Percentiles rank a stretch among this genome's conserved stretches.
Conservation (phyloP, 2,888 invertebrate genomes). For the Cistogaster globosa region DNA sequence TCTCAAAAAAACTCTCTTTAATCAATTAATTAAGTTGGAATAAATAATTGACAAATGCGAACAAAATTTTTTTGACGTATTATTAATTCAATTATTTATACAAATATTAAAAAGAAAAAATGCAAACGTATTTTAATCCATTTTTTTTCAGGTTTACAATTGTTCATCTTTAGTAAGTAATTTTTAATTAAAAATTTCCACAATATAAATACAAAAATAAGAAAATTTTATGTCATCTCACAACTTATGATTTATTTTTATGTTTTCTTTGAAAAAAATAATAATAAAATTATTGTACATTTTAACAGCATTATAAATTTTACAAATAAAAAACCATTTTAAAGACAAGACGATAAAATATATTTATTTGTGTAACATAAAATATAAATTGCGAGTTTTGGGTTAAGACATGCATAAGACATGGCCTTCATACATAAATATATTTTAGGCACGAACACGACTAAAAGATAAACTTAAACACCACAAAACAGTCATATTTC, state of each 20-base stretch:
- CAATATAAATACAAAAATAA: neutral
- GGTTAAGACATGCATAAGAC: conserved; percentile 64
- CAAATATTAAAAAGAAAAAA: neutral
- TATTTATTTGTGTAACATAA: conserved; percentile 29
- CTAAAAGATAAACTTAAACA: conserved; percentile 16
- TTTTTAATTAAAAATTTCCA: conserved; percentile 51
- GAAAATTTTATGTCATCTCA: conserved; percentile 24
- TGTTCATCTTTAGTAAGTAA: neutral
- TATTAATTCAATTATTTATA: too few species aligned
- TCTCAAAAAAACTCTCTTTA: too few species aligned
- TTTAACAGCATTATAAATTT: conserved; percentile 16
- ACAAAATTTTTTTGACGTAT: too few species aligned
- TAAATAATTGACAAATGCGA: too few species aligned
- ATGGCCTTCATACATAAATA: conserved; percentile 53
- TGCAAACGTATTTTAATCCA: neutral
- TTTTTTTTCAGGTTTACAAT: neutral
- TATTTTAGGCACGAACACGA: conserved; percentile 9
- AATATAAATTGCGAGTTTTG: conserved; percentile 58
- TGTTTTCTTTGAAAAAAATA: conserved; percentile 5
- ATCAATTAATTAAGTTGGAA: too few species aligned
- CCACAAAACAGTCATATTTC: neutral
- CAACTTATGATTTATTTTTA: conserved; percentile 42
- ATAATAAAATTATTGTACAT: conserved; percentile 22
- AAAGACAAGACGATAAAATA: conserved; percentile 31
- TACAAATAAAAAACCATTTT: neutral